Base-by-base conservation (phyloP, 2,888 invertebrate genomes). In the Reticulitermes lucifugus region DNA sequence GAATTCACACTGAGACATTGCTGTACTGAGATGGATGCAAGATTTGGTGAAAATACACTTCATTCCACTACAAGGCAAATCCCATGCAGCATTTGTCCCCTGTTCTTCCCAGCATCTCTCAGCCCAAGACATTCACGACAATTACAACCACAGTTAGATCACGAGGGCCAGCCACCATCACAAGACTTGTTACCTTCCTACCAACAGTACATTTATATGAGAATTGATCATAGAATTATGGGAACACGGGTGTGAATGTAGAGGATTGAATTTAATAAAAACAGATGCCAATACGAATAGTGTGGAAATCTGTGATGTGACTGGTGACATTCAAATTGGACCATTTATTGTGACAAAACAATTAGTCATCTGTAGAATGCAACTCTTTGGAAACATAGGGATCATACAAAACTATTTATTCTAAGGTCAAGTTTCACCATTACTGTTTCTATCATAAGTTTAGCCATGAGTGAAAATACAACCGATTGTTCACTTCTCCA, bases 161-260 rank as follows among this genome's bases (percentile, higher is more conserved):
- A 60, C 25, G 84, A 71, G 41, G 73, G 71, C 18, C 84, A 65
- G 7, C 84, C 59, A 73, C 84, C 81, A 25, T 43, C 81, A 65
- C 65, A 81, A 70, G 81, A 81, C 71, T 55, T 75, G 79, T 55
- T 86, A 43, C 85, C 86, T 73, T 75, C 83, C 35, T 86, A 86
- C 83, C 85, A 86, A 80, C 86, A 86, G 83, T 86, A 85, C 59
- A 83, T 85, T 70, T 86, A 86, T 59, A 86, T 85, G 83, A 85
- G 82, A 71, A 83, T 84, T 83, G 84, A 86, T 73, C 86, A 83
- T 82, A 80, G 73, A 73, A 70, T 79, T 60, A 73, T 84, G 79
- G 86, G 86, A 46, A 86, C 86, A 73, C 79, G 83, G 83, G 86
- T 86, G 41, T 86, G 25, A 81, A 46, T 25, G 22, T 65, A 43